phyloP scores from a whole-genome alignment of 2,113 vertebrate species.

The Xiphophorus hellerii region DNA sequence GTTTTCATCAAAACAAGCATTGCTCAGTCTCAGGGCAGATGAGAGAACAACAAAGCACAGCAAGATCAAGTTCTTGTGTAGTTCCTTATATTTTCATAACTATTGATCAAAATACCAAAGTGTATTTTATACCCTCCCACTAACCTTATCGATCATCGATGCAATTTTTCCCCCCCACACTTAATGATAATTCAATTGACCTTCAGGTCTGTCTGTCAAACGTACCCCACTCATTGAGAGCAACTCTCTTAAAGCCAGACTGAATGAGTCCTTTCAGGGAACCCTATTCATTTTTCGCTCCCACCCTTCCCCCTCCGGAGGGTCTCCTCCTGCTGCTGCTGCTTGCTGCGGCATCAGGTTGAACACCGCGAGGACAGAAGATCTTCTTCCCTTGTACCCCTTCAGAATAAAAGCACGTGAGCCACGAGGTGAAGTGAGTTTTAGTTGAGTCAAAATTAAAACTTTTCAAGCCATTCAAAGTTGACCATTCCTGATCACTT shows the following conservation, averaged over 20 bases:
- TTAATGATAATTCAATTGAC: constrained; percentile 46
- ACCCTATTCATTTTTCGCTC: constrained; percentile 46
- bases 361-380: rapidly evolving
- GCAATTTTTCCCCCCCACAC: constrained; percentile 20
- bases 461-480: too few species aligned
- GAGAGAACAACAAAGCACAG: neutral
- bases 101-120: neutral
- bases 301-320: constrained; percentile 64
- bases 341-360: constrained; percentile 21
- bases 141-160: neutral
- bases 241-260: constrained; percentile 38
- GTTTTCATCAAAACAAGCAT: neutral
- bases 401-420: constrained; percentile 46
- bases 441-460: too few species aligned
- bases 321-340: constrained; percentile 32
- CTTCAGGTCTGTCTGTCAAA: constrained; percentile 36
- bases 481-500: too few species aligned
- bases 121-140: too few species aligned
- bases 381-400: neutral
- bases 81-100: neutral
- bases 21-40: neutral
- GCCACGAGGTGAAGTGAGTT: neutral
- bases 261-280: constrained; percentile 70
- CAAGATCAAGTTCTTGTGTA: neutral
- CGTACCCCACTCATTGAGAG: constrained; percentile 34